Base-by-base conservation (phyloP, 2,797 vertebrate genomes). In the Rhincodon typus region DNA sequence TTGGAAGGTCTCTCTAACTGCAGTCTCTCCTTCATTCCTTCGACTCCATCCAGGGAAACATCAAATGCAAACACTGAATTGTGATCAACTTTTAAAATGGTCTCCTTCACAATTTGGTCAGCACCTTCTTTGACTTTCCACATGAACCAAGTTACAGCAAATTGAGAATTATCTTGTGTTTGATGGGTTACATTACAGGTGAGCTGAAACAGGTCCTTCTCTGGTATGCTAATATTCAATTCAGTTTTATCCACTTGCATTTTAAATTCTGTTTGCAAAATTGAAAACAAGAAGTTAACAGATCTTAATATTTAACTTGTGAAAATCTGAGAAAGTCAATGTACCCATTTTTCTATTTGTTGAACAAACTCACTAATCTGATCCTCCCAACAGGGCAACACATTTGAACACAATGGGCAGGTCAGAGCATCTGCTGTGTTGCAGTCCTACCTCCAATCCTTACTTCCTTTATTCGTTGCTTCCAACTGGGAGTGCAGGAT, bases 111-210 rank as follows among this genome's bases (percentile, higher is more conserved):
- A 25, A 42, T 42, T 53, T 46, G 25, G 70, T 95, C 94, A 95
- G 94, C 95, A 0, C 57, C 96, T 15, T 97, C 97, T 95, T 97
- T 97, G 94, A 96, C 96, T 96, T 97, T 98, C 95, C 98, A 97
- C 95, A 97, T 98, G 62, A 99, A 99, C 99, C 99, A 99, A 6
- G 98, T 98, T 96, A 99, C 99, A 0, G 99, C 99, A 25, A 99
- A 99, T 96, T 98, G 98, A 5, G 99, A 99, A 95, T 99, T 98
- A 0, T 98, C 98, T 95, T 98, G 98, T 0, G 99, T 99, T 97
- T 98, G 98, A 2, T 98, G 98, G 6, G 98, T 97, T 50, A 99
- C 98, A 97, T 97, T 98, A 96, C 99, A 99, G 97, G 98, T 98
- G 97, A 99, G 97, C 0, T 97, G 98, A 97, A 99, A 98, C 0